Conservation (phyloP, 2,888 invertebrate genomes). For the Dicranocentrus wangi region DNA sequence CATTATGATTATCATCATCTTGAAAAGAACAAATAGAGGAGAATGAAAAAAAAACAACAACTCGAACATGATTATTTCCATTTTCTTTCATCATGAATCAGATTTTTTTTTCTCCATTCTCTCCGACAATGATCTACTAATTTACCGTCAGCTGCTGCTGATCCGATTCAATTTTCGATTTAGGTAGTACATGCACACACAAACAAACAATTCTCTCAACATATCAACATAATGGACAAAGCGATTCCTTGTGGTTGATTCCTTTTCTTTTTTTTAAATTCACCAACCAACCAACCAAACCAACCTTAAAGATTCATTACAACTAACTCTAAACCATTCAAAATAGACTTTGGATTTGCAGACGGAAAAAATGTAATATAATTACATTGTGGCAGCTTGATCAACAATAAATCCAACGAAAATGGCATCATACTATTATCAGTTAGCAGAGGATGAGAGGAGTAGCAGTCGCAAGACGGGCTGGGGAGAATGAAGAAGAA, state of each 20-base stretch:
- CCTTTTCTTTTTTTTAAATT: constrained; percentile 6
- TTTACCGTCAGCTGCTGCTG: constrained; percentile 37
- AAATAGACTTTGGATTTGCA: not conserved
- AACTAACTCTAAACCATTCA: not conserved
- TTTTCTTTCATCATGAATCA: constrained; percentile 7
- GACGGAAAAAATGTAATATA: constrained; percentile 24
- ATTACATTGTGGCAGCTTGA: constrained; percentile 25
- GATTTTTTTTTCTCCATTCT: constrained; percentile 6
- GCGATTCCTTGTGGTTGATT: constrained; percentile 32
- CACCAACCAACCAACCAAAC: no score
- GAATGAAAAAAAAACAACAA: constrained; percentile 3
- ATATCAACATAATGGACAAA: constrained; percentile 22
- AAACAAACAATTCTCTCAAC: no score
- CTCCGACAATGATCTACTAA: constrained; percentile 17
- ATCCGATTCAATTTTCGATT: constrained; percentile 19
- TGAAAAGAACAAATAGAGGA: constrained; percentile 3
- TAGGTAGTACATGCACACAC: constrained; percentile 3
- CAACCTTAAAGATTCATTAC: constrained; percentile 22
- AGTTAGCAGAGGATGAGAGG: constrained; percentile 11
- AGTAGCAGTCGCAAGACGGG: no score
- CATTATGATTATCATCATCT: constrained; percentile 30
- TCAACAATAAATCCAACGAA: constrained; percentile 22
- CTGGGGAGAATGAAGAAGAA: not conserved
- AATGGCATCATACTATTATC: not conserved
- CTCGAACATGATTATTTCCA: constrained; percentile 11